These are phyloP conservation scores for Cotesia congregata DNA, from an alignment of 2,888 invertebrate species.

Conservation along the genomic window DNA sequence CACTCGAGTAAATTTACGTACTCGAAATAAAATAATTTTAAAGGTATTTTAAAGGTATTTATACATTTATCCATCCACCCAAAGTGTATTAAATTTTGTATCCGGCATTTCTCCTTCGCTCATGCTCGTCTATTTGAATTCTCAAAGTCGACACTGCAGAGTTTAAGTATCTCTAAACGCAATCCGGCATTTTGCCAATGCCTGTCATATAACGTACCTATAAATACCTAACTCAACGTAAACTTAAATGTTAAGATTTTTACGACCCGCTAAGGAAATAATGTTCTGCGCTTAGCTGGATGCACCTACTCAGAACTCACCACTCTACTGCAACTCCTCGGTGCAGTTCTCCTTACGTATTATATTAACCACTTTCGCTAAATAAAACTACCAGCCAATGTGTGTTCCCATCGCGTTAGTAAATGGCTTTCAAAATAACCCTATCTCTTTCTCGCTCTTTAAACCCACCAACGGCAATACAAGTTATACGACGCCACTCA, in stretches of 20 bases:
- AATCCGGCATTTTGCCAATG: conserved; percentile 40
- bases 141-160: background rate
- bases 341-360: background rate
- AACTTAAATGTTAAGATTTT: conserved; percentile 41
- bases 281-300: conserved; percentile 24
- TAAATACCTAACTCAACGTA: conserved; percentile 35
- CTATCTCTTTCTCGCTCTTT: background rate
- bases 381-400: background rate
- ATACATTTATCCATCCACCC: conserved; percentile 12
- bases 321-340: background rate
- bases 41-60: background rate
- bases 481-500: background rate
- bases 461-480: background rate
- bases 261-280: conserved; percentile 36
- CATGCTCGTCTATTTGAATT: background rate
- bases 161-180: background rate
- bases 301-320: background rate
- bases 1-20: conserved; percentile 37
- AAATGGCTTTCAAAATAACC: background rate
- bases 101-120: background rate
- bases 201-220: conserved; percentile 37
- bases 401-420: background rate
- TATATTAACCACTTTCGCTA: background rate
- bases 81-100: background rate
- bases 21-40: conserved; percentile 32